Base-by-base conservation (phyloP, 2,797 vertebrate species). In the Vultur gryphus region DNA sequence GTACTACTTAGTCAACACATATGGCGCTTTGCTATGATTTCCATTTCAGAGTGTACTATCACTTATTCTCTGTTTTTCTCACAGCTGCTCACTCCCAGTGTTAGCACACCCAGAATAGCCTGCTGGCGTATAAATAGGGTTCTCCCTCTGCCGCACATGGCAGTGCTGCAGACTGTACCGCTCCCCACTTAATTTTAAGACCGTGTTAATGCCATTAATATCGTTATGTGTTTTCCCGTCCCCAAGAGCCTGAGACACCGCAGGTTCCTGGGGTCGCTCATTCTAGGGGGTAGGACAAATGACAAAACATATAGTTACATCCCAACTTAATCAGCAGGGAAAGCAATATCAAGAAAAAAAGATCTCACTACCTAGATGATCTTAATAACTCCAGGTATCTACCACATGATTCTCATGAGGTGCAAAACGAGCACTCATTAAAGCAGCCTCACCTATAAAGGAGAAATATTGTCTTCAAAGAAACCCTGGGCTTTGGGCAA, bases 1-100 rank as follows among this genome's bases (percentile, higher is more conserved):
- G 85, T 81, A 92, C 66, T 75, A 77, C 88, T 96, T 67, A 87
- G 93, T 93, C 92, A 94, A 96, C 92, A 93, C 85, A 97, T 92
- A 95, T 90, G 90, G 89, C 4, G 0, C 54, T 90, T 84, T 73
- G 75, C 84, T 92, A 5, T 48, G 69, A 96, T 96, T 96, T 94
- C 82, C 80, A 87, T 82, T 95, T 93, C 93, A 76, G 89, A 91
- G 91, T 82, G 87, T 93, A 61, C 94, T 96, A 81, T 77, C 91
- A 93, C 94, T 96, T 86, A 49, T 49, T 89, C 84, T 90, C 92
- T 95, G 92, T 91, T 96, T 97, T 90, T 89, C 93, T 96, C 87
- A 95, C 93, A 96, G 93, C 90, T 97, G 95, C 89, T 93, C 93
- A 89, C 84, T 94, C 91, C 37, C 93, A 94, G 90, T 8, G 54